These are phyloP conservation scores for Hydrozoanthus gracilis DNA, from an alignment of 92 coral and sea anemone genomes.

Conservation along the genomic window DNA sequence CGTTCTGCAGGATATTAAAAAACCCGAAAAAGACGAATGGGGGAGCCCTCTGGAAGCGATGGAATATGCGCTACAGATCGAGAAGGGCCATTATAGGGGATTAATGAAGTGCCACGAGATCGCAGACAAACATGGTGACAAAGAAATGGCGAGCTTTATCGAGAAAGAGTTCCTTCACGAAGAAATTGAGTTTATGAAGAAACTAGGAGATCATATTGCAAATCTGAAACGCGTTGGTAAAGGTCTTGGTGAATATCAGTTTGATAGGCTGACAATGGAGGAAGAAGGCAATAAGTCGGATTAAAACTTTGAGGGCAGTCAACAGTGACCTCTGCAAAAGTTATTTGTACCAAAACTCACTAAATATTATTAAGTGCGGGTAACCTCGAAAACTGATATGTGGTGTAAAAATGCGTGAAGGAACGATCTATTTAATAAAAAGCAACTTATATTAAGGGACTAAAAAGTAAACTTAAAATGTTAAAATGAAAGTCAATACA, in stretches of 20 bases:
- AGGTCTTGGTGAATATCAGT: constrained; percentile 40
- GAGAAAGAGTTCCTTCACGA: constrained; percentile 43
- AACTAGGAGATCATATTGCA: constrained; percentile 38
- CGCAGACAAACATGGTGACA: constrained; percentile 83
- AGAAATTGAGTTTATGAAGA: constrained; percentile 36
- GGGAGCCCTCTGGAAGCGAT: constrained; percentile 78
- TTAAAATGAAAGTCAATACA: too few species aligned
- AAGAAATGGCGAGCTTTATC: constrained; percentile 36
- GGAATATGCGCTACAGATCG: constrained; percentile 85
- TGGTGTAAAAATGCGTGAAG: too few species aligned
- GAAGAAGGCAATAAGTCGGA: constrained; percentile 17
- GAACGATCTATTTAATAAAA: too few species aligned
- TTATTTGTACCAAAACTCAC: too few species aligned
- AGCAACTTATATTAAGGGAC: too few species aligned
- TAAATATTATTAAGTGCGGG: too few species aligned
- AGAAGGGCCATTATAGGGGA: constrained; percentile 90
- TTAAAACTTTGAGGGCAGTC: background rate
- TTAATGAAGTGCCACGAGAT: constrained; percentile 76
- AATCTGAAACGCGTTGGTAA: constrained; percentile 39
- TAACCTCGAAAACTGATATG: too few species aligned
- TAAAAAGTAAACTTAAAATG: too few species aligned
- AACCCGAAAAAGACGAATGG: constrained; percentile 93
- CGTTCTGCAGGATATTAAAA: constrained; percentile 93
- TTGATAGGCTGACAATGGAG: constrained; percentile 25
- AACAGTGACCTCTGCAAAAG: too few species aligned